Percentiles rank a stretch among this genome's conserved stretches.
These are phyloP conservation scores for Orestias chungarensis DNA, from an alignment of 2,797 vertebrate genomes.

Conservation along the genomic window DNA sequence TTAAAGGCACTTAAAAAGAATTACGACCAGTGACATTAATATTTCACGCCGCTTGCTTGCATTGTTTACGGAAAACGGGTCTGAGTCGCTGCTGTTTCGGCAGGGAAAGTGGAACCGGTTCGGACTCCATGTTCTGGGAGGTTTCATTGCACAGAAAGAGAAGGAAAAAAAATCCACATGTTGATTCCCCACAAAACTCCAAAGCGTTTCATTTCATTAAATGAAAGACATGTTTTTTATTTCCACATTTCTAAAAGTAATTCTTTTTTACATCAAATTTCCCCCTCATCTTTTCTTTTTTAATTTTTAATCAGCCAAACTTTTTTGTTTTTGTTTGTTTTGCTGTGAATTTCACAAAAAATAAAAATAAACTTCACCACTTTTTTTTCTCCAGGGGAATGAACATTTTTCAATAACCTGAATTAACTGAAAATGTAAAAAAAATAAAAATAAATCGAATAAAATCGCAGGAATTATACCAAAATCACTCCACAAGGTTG, in stretches of 20 bases:
- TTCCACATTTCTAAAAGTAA: slow-evolving; percentile 94
- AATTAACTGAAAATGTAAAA: slow-evolving; percentile 19
- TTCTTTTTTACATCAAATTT: slow-evolving; percentile 81
- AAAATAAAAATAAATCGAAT: slow-evolving; percentile 43
- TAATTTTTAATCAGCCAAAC: slow-evolving; percentile 34
- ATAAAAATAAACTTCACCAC: slow-evolving; percentile 47
- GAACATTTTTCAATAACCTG: slow-evolving; percentile 24
- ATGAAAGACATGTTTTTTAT: slow-evolving; percentile 90
- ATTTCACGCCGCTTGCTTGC: slow-evolving; percentile 78
- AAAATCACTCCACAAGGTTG: slow-evolving; percentile 94
- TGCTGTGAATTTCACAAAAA: slow-evolving; percentile 60
- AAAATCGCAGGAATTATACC: slow-evolving; percentile 82
- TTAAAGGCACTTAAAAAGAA: slow-evolving; percentile 91
- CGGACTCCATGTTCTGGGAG: slow-evolving; percentile 7
- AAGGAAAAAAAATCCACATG: slow-evolving; percentile 26
- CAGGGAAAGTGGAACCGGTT: slow-evolving; percentile 42
- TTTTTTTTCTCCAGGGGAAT: slow-evolving; percentile 41
- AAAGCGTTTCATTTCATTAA: slow-evolving; percentile 66
- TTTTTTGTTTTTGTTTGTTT: too few species aligned
- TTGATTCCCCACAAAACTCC: slow-evolving; percentile 24
- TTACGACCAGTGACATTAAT: slow-evolving; percentile 86
- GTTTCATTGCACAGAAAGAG: slow-evolving; percentile 19
- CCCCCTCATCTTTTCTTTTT: slow-evolving; percentile 32
- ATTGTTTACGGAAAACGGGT: slow-evolving; percentile 80
- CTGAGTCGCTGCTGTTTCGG: slow-evolving; percentile 62